Percentiles rank a stretch among this genome's conserved stretches.
These are phyloP conservation scores for Lochmaea capreae DNA, from an alignment of 2,888 invertebrate genomes.

Conservation along the genomic window DNA sequence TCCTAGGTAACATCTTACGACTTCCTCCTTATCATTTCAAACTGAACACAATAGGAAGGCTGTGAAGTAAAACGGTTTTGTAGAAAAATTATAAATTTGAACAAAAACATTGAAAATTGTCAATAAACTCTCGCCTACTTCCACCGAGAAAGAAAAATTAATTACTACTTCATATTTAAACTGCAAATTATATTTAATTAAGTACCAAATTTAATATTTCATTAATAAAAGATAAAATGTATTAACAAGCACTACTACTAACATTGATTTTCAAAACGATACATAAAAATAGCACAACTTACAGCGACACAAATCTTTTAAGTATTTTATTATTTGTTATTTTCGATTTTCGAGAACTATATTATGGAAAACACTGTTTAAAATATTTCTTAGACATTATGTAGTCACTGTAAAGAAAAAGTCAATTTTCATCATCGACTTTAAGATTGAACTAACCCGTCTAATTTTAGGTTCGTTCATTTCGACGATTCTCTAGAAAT, in stretches of 20 bases:
- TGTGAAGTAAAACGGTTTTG: too few relatives aligned
- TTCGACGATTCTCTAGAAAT: slow-evolving; percentile 32
- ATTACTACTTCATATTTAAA: too few relatives aligned
- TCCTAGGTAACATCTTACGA: too few relatives aligned
- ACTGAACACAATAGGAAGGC: too few relatives aligned
- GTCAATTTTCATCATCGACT: slow-evolving; percentile 30
- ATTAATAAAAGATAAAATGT: not conserved
- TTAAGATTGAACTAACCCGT: slow-evolving; percentile 19
- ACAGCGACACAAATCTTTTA: not conserved
- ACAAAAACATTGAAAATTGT: too few relatives aligned
- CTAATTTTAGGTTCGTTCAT: slow-evolving; percentile 33
- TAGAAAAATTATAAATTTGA: too few relatives aligned
- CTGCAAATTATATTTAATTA: too few relatives aligned
- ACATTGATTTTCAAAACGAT: not conserved
- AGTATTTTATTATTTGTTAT: not conserved
- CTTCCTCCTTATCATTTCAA: too few relatives aligned
- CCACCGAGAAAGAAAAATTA: too few relatives aligned
- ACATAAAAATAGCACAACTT: not conserved
- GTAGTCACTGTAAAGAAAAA: slow-evolving; percentile 16
- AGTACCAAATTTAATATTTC: too few relatives aligned
- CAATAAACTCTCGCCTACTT: too few relatives aligned
- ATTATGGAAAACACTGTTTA: slow-evolving; percentile 19
- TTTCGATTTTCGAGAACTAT: not conserved
- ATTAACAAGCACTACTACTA: not conserved
- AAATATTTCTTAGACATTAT: slow-evolving; percentile 18